Percentiles rank a stretch among this genome's conserved stretches.
These are phyloP conservation scores for Seladonia tumulorum DNA, from an alignment of 2,888 invertebrate genomes.

Conservation along the genomic window DNA sequence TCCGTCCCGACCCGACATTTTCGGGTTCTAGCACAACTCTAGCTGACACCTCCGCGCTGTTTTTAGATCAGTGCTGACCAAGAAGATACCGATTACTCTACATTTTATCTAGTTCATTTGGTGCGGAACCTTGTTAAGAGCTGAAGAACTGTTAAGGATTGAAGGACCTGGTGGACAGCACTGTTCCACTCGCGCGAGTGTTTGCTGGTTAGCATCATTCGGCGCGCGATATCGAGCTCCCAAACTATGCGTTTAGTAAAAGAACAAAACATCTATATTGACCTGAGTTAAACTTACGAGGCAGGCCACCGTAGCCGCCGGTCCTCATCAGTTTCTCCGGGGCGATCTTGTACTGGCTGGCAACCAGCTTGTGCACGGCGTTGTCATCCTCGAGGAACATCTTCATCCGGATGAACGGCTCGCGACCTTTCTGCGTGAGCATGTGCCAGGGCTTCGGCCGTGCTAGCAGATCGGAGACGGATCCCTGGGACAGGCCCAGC, in stretches of 20 bases:
- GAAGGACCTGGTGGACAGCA: not conserved
- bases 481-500: conserved; percentile 97
- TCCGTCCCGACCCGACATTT: not conserved
- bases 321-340: conserved; percentile 99
- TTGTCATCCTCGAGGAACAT: conserved; percentile 98
- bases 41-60: not conserved
- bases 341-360: conserved; percentile 98
- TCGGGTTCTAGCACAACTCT: not conserved
- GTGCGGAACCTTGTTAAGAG: too few relatives aligned
- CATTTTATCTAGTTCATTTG: too few relatives aligned
- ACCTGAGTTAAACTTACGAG: conserved; percentile 88
- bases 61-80: not conserved
- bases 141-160: not conserved
- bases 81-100: too few relatives aligned
- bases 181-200: not conserved
- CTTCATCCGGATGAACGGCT: conserved; percentile 99
- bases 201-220: conserved; percentile 31
- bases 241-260: conserved; percentile 70
- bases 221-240: conserved; percentile 62
- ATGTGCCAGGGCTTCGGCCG: conserved; percentile 99
- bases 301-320: conserved; percentile 94
- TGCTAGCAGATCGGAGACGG: conserved; percentile 98
- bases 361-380: conserved; percentile 97
- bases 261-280: conserved; percentile 84
- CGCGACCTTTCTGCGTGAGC: conserved; percentile 98